Evolutionary conservation across 2,113 vertebrate species (phyloP).

Genomic region (Ceyx melanurus): DNA sequence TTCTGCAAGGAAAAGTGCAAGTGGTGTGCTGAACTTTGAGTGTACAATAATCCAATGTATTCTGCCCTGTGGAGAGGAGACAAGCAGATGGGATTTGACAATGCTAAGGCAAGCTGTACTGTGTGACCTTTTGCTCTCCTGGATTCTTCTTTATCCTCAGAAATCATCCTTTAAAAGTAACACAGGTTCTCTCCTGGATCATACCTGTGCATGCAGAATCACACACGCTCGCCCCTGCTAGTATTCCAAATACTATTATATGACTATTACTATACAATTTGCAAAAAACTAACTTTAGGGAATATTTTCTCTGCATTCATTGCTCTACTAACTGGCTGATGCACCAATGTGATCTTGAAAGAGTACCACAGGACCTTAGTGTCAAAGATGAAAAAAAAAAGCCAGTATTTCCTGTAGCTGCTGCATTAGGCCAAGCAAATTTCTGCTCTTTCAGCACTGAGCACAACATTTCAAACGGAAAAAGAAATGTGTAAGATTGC

Average conservation of each 20-base stretch:
- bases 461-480: not conserved
- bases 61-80: conserved; percentile 69
- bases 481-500: not conserved
- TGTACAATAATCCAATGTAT: conserved; percentile 61
- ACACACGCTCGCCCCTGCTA: not conserved
- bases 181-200: not conserved
- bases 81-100: conserved; percentile 78
- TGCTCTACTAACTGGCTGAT: not conserved
- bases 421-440: not conserved
- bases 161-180: conserved; percentile 8
- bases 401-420: not conserved
- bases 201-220: not conserved
- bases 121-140: conserved; percentile 67
- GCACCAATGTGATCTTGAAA: not conserved
- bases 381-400: not conserved
- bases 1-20: conserved; percentile 68
- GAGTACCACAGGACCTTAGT: not conserved
- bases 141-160: conserved; percentile 12
- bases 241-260: not conserved
- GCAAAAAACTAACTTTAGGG: not conserved
- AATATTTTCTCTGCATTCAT: not conserved
- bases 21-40: conserved; percentile 68
- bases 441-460: not conserved
- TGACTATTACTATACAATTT: no score
- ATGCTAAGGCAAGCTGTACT: conserved; percentile 31